A percentile compares a stretch with the other conserved stretches of the same genome.
These are phyloP conservation scores for Epicampocera succincta DNA, from an alignment of 2,888 invertebrate genomes.

Conservation along the genomic window DNA sequence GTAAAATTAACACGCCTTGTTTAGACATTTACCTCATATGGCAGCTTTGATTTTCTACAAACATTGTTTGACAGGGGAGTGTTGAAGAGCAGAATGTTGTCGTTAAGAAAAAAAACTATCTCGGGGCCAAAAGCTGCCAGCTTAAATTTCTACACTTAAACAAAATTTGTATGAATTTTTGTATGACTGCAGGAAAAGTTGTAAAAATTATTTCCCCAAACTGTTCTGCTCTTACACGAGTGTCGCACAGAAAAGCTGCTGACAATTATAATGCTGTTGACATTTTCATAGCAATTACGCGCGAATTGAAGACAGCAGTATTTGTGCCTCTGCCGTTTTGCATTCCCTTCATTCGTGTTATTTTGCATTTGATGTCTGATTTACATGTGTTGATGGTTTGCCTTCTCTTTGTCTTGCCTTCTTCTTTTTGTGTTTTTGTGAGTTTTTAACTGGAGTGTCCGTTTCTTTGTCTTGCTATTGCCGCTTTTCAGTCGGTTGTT, in stretches of 20 bases:
- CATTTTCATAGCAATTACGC: slow-evolving; percentile 10
- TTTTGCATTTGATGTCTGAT: slow-evolving; percentile 19
- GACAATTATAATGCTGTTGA: slow-evolving; percentile 39
- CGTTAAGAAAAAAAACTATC: too few species aligned
- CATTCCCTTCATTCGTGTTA: not conserved
- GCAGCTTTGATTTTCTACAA: too few species aligned
- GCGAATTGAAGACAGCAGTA: not conserved
- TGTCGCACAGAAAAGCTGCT: not conserved
- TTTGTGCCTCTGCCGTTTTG: slow-evolving; percentile 10
- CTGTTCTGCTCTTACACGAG: not conserved
- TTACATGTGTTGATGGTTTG: slow-evolving; percentile 16
- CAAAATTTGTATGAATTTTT: not conserved
- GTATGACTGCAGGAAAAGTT: slow-evolving; percentile 10
- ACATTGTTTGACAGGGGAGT: too few species aligned
- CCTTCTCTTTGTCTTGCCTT: not conserved
- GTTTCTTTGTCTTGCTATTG: slow-evolving; percentile 25
- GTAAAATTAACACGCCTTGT: too few species aligned
- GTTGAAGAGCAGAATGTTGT: too few species aligned
- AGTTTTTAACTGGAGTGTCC: slow-evolving; percentile 27
- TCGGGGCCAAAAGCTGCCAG: too few species aligned
- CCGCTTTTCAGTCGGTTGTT: slow-evolving; percentile 2
- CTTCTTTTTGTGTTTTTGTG: too few species aligned
- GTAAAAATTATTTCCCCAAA: not conserved
- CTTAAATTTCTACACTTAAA: too few species aligned
- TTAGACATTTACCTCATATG: too few species aligned